Base-by-base conservation (phyloP, 2,888 invertebrate genomes). In the Noctua janthe region DNA sequence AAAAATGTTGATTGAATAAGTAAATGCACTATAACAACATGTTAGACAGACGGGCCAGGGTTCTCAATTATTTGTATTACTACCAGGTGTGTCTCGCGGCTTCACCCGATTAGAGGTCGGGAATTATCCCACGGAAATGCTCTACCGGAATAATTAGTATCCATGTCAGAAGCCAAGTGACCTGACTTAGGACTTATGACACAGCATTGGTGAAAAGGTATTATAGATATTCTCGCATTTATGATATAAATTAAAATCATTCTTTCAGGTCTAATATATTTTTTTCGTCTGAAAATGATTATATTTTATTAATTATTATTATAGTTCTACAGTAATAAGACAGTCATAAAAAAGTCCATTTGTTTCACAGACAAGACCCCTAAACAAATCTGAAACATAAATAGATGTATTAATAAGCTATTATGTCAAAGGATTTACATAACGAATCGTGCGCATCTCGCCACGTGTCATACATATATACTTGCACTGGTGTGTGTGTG, bases 341-440 rank as follows among this genome's bases (percentile, higher is more conserved):
- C 47, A 56, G 47, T 47, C 15, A 20, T 66, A 66, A 39, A 17
- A 64, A 29, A 67, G 1, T 5, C 4, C 23, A 5, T 29, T 43
- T 43, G 15, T n/a, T 20, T 72, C 29, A 20, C 15, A 17, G 10
- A 47, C 8, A 23, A 43, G 23, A 29, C 4, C 39, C 51, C 8
- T 29, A 71, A 64, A 66, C 67, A 79, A 72, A 82, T n/a, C 51
- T 82, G 17, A 74, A 71, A 73, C 66, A 35, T 39, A 43, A 84
- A 77, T 62, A 64, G 29, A 62, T 39, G 64, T 84, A 87, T 79
- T 80, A 83, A 83, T 83, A 88, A 83, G 47, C 66, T 70, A 88
- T 92, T 92, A 91, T 91, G 88, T 90, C 90, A 91, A 93, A 90
- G 86, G 90, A 89, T 91, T 92, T 91, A 91, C 91, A 90, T 91